Conservation (phyloP, 2,888 invertebrate species). For the Labia minor region DNA sequence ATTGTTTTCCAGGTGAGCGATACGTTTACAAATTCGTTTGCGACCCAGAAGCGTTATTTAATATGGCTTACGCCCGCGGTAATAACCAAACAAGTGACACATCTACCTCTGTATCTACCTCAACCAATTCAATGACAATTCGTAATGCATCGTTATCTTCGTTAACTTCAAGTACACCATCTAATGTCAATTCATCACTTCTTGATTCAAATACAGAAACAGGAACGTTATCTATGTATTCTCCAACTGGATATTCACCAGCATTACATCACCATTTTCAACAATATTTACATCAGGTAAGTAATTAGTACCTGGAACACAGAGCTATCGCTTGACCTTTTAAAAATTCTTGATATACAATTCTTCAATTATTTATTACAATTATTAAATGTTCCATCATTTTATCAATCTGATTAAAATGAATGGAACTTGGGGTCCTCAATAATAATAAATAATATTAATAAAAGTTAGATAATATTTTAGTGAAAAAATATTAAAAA, state of each 20-base stretch:
- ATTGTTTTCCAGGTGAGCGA: slow-evolving; percentile 69
- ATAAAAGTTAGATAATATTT: too few species aligned
- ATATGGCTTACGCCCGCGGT: slow-evolving; percentile 55
- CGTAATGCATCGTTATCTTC: neutral
- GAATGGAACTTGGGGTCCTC: too few species aligned
- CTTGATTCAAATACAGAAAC: neutral
- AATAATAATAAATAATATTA: too few species aligned
- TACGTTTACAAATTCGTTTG: slow-evolving; percentile 96
- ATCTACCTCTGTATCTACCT: neutral
- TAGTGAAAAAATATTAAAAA: too few species aligned
- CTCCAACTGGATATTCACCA: neutral
- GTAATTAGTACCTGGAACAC: too few species aligned
- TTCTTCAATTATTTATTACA: too few species aligned
- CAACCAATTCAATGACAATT: neutral
- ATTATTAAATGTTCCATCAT: too few species aligned
- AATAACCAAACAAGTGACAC: slow-evolving; percentile 22
- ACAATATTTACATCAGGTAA: slow-evolving; percentile 21
- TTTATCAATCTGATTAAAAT: too few species aligned
- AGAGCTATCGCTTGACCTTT: too few species aligned
- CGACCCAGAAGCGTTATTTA: slow-evolving; percentile 82
- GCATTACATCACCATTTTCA: slow-evolving; percentile 23
- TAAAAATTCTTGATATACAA: too few species aligned
- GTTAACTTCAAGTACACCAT: neutral
- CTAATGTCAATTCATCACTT: neutral
- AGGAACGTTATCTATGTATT: neutral